Base-by-base conservation (phyloP, 2,113 vertebrate genomes). In the Cricetomys ansorgei region DNA sequence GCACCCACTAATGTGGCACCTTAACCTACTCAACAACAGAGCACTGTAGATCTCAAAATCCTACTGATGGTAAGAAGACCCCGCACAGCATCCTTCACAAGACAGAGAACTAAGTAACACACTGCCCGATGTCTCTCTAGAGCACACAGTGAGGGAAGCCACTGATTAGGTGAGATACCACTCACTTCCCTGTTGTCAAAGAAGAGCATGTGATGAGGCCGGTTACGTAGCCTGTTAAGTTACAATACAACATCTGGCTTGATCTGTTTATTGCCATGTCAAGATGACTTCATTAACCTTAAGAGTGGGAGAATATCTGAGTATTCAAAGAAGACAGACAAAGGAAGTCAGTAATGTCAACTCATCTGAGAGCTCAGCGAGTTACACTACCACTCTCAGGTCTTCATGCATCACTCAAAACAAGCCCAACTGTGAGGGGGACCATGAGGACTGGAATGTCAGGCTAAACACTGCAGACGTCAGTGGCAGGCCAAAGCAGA, bases 171-270 rank as follows among this genome's bases (percentile, higher is more conserved):
- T 3, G 57, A 48, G 85, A 9, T 3, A 3, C 50, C 27, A n/a
- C 11, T 48, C 21, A 8, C 34, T 43, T 43, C n/a, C 88, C 85
- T 8, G 5, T 1, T 3, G 37, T 21, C 81, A 59, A 86, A 25
- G 43, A 12, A 7, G 57, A 2, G 19, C n/a, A 11, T 0, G 1
- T 25, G 57, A 4, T 0, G 0, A 86, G 72, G 57, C 7, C 23
- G 15, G 19, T 50, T 64, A 10, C 40, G 3, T 57, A 85, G 7
- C 3, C 64, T 13, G 13, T 53, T 25, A 64, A n/a, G 5, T 67
- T 2, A 17, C 4, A 55, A 65, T 2, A 13, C 50, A 72, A 21
- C 7, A 3, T 19, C 34, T 19, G 25, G 25, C 16, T 11, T 50
- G n/a, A 25, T 62, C 9, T 57, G n/a, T 16, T 57, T 76, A 40